Evolutionary conservation across 2,113 vertebrate genomes (phyloP).

Genomic region (Ovibos moschatus): DNA sequence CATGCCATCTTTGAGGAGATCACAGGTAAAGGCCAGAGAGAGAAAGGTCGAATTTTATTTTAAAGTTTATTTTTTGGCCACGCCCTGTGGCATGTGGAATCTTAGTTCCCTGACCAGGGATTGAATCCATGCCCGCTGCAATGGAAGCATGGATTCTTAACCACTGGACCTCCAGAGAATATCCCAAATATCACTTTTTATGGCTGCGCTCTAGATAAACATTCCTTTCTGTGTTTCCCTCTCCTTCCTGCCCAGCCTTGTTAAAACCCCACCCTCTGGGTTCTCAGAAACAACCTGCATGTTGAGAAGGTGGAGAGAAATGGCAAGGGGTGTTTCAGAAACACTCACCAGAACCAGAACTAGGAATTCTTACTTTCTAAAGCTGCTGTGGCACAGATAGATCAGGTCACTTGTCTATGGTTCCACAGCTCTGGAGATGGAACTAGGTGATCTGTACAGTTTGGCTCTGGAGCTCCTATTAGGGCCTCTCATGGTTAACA

Average conservation of each 20-base stretch:
- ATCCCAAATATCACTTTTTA: background rate
- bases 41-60: background rate
- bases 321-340: constrained; percentile 52
- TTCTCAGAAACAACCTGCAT: constrained; percentile 58
- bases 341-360: constrained; percentile 25
- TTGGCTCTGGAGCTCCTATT: background rate
- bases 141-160: background rate
- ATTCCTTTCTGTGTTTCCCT: background rate
- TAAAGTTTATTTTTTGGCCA: background rate
- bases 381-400: background rate
- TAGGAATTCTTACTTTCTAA: background rate
- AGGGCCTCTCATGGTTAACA: background rate
- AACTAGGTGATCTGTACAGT: background rate
- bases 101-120: background rate
- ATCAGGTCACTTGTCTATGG: background rate
- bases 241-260: constrained; percentile 44
- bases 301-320: constrained; percentile 35
- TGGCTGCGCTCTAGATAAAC: background rate
- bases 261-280: constrained; percentile 57
- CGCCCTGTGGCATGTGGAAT: background rate
- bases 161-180: background rate
- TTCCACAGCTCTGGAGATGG: background rate
- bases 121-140: background rate
- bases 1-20: constrained; percentile 94
- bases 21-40: constrained; percentile 85